Base-by-base conservation (phyloP, 35 echinoderm and acorn worm species). In the Lytechinus pictus region DNA sequence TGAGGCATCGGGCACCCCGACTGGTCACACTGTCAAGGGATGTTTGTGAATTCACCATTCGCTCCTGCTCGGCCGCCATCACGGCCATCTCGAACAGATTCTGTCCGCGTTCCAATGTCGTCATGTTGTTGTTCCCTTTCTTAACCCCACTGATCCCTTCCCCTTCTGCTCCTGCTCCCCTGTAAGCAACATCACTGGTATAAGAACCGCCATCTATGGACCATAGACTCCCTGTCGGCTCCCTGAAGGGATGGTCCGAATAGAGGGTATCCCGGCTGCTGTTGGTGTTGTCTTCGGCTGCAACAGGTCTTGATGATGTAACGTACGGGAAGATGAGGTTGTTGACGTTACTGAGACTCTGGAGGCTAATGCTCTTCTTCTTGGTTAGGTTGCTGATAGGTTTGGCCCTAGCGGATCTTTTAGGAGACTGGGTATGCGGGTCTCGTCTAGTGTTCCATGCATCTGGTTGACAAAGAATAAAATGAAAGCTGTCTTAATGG, bases 331-430 rank as follows among this genome's bases (percentile, higher is more conserved):
- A 93, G 55, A 93, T 93, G 52, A 93, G 92, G 53, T 13, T 93
- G 52, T 93, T 93, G 92, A 93, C 92, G 53, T 93, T 93, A 27
- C 92, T 93, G 0, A 93, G 92, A 93, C 92, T 93, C 92, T 93
- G 92, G 9, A 93, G 92, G 24, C 92, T 93, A 10, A 93, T 93
- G 92, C 92, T 93, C 54, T 93, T 93, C 92, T 93, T 93, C 53
- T 93, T 93, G 92, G 92, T 55, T 13, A 93, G 54, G 55, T 93
- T 93, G 54, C 54, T 93, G 53, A 19, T 24, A 14, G 29, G 28
- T 79, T 79, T 79, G 19, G 88, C 52, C 27, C 52, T 90, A 33
- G 1, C 16, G 27, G 88, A 90, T 27, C 16, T 90, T 10, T 90
- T 90, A 13, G 88, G 88, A 21, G 88, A 90, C 52, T 90, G 88